phyloP scores from a whole-genome alignment of 2,113 vertebrate genomes.

The Bos indicus region DNA sequence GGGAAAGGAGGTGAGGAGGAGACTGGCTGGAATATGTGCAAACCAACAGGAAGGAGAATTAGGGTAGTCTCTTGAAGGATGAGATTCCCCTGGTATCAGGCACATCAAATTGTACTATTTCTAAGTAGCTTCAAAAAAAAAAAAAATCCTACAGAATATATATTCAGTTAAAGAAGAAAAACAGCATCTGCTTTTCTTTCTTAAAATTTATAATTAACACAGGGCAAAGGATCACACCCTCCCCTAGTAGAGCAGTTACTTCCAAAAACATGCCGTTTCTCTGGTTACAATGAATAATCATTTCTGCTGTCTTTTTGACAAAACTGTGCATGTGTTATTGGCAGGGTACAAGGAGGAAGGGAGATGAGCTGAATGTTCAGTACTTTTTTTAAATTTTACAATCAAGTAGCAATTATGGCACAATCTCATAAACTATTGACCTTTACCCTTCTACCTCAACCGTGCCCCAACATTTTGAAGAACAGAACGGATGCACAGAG shows the following conservation, averaged over 20 bases:
- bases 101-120: not conserved
- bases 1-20: not conserved
- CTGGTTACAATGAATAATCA: not conserved
- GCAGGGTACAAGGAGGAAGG: not conserved
- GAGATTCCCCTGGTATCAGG: not conserved
- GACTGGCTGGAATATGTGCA: not conserved
- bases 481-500: not conserved
- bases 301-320: conserved; percentile 29
- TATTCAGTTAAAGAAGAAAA: not conserved
- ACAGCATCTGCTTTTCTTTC: not conserved
- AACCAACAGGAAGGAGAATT: not conserved
- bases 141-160: not conserved
- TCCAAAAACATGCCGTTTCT: not conserved
- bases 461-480: not conserved
- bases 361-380: not conserved
- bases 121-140: not conserved
- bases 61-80: not conserved
- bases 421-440: not conserved
- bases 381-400: conserved; percentile 7
- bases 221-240: not conserved
- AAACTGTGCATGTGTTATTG: not conserved
- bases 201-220: not conserved
- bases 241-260: not conserved
- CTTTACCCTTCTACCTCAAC: not conserved
- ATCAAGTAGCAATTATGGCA: conserved; percentile 12